Conservation (phyloP, 2,113 vertebrate genomes). For the Natator depressus region DNA sequence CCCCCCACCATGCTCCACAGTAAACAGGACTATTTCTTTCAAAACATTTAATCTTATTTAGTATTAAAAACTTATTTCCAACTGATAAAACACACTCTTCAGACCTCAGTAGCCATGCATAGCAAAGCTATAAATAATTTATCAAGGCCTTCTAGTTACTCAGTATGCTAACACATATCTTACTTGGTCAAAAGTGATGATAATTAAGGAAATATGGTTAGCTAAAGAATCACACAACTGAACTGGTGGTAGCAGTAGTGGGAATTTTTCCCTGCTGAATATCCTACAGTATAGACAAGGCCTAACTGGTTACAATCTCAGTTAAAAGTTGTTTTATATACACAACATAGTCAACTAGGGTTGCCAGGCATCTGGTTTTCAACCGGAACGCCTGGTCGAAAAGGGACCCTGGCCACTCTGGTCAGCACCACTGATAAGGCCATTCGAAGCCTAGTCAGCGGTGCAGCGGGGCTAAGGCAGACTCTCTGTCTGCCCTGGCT, state of each 20-base stretch:
- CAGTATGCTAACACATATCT: background rate
- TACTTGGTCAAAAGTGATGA: background rate
- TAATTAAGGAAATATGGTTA: background rate
- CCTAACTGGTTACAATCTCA: background rate
- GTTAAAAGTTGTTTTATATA: background rate
- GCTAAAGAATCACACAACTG: background rate
- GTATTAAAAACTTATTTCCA: background rate
- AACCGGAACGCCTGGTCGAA: no score
- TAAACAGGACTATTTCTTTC: constrained; percentile 4
- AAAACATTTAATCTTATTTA: background rate
- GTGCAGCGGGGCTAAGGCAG: no score
- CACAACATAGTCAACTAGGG: background rate
- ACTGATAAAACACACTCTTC: background rate
- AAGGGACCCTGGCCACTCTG: no score
- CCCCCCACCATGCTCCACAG: background rate
- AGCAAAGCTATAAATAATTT: background rate
- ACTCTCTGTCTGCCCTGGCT: no score
- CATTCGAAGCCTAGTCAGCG: no score
- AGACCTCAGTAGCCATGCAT: background rate
- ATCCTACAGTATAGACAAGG: accelerated
- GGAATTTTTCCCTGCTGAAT: background rate
- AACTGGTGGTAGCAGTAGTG: background rate
- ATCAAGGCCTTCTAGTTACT: background rate
- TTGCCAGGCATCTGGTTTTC: no score
- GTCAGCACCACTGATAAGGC: no score